These are phyloP conservation scores for Piscicola geometra DNA, from an alignment of 2,888 invertebrate genomes.

Conservation along the genomic window DNA sequence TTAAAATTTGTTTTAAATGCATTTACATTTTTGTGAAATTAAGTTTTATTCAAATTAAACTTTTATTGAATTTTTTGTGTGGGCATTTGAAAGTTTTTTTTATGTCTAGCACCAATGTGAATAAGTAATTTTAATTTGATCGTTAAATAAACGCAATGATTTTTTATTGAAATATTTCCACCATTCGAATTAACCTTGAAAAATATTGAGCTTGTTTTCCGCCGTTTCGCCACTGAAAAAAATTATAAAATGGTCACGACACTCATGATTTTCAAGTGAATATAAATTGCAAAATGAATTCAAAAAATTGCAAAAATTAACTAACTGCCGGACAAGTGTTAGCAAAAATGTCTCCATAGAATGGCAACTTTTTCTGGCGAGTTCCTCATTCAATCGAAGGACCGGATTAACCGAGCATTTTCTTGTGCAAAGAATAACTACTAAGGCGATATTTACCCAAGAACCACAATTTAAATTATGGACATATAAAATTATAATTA, in stretches of 20 bases:
- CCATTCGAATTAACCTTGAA: slow-evolving; percentile 20
- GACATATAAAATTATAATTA: too few relatives aligned
- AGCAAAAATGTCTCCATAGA: slow-evolving; percentile 29
- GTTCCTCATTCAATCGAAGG: too few relatives aligned
- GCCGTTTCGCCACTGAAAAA: slow-evolving; percentile 28
- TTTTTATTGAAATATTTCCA: too few relatives aligned
- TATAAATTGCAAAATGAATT: background rate
- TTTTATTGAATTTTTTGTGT: background rate
- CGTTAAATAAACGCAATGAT: too few relatives aligned
- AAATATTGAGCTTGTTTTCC: slow-evolving; percentile 30
- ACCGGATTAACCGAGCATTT: too few relatives aligned
- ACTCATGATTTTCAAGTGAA: background rate
- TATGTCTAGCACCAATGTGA: background rate
- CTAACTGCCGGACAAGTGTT: slow-evolving; percentile 31
- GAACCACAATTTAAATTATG: too few relatives aligned
- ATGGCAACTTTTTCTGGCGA: background rate
- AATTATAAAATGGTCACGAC: slow-evolving; percentile 2
- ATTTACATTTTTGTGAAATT: too few relatives aligned
- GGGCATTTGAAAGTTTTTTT: background rate
- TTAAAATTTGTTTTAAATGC: background rate
- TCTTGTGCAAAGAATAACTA: too few relatives aligned
- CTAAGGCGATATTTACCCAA: too few relatives aligned
- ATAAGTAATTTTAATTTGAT: too few relatives aligned
- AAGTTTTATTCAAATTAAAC: background rate
- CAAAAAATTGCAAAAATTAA: background rate